Evolutionary conservation across 1,140 invertebrate genomes (phyloP).

Genomic region (Wasmannia auropunctata): DNA sequence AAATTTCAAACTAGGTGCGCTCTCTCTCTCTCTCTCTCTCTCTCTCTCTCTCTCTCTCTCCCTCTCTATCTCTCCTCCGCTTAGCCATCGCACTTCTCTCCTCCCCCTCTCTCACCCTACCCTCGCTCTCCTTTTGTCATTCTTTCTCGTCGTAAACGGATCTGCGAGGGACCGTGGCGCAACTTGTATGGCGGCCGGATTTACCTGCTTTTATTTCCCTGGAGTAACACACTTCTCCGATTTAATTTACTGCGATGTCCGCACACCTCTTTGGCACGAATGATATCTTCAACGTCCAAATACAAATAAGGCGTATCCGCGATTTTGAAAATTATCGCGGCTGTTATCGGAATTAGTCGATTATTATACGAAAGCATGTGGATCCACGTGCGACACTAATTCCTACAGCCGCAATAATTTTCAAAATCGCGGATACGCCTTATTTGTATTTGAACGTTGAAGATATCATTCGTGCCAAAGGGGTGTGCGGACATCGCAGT

Average conservation of each 20-base stretch:
- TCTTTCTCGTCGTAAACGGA: constrained; percentile 54
- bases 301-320: too few species aligned
- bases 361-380: too few species aligned
- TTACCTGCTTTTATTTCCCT: constrained; percentile 80
- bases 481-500: constrained; percentile 33
- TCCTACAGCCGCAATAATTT: too few species aligned
- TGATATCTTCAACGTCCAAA: constrained; percentile 8
- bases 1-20: constrained; percentile 78
- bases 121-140: constrained; percentile 62
- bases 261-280: background rate
- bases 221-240: constrained; percentile 72
- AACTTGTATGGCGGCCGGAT: constrained; percentile 49
- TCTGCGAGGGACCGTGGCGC: constrained; percentile 66
- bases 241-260: constrained; percentile 56
- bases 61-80: constrained; percentile 55
- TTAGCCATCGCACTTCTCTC: constrained; percentile 49
- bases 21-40: too few species aligned
- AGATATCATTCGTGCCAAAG: constrained; percentile 10
- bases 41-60: too few species aligned
- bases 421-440: too few species aligned
- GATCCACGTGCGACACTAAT: too few species aligned
- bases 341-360: too few species aligned
- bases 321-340: too few species aligned
- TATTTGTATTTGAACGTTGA: background rate
- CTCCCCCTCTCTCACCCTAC: too few species aligned